Base-by-base conservation (phyloP, 1,140 invertebrate genomes). In the Leptestheria dahalacensis region DNA sequence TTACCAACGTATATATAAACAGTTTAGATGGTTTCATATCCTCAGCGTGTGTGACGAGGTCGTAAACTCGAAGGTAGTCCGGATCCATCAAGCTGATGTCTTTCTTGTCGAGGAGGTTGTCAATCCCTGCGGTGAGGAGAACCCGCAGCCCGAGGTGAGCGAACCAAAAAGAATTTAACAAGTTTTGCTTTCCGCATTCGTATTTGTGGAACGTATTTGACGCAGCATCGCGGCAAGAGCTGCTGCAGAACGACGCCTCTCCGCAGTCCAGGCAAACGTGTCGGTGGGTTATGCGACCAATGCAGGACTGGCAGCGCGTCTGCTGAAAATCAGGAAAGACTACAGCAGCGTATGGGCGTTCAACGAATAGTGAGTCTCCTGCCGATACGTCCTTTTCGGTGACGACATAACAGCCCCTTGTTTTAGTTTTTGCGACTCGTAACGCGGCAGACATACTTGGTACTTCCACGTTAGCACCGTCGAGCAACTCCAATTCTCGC, bases 291-390 rank as follows among this genome's bases (percentile, higher is more conserved):
- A 66, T 78, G 77, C 78, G 77, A 59, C 76, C 58, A 20, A 87
- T 77, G 68, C 92, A 96, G 63, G 86, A 77, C 67, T 82, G 81
- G 70, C 91, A 96, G 66, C 84, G 79, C 33, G 78, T 80, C 61
- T 73, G 78, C 70, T 82, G 79, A 62, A 74, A 70, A 57, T 80
- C 72, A 48, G 79, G 76, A 48, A 87, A 72, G 28, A 91, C 70
- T 4, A 87, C 73, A 24, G 79, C 78, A 51, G 82, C 77, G 69
- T 83, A 93, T 10, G 88, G 83, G 52, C 82, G 75, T 73, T 94
- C 91, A 33, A 82, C 73, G 29, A 82, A 81, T n/a, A 94, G 64
- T 25, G 89, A 73, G 71, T 92, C 85, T 0, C 88, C 89, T 59
- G 73, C 73, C 59, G 75, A 67, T 24, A 86, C 74, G 61, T 76